Conservation (phyloP, 1,140 invertebrate genomes). For the Nilaparvata lugens region DNA sequence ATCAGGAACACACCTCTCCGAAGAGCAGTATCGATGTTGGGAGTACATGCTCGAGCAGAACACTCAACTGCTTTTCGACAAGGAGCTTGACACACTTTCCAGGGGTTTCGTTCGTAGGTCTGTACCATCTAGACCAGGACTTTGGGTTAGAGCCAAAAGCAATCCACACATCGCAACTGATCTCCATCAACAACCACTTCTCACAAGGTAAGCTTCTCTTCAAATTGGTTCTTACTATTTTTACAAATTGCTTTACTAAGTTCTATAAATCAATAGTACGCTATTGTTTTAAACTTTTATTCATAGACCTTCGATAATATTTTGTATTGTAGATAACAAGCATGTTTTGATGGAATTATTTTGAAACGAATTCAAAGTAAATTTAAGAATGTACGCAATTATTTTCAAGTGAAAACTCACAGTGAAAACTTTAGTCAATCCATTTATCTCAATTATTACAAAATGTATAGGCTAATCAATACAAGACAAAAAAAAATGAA, state of each 20-base stretch:
- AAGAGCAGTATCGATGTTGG: conserved; percentile 86
- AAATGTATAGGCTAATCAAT: too few species aligned
- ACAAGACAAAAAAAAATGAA: too few species aligned
- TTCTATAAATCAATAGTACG: too few species aligned
- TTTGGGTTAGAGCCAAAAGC: conserved; percentile 25
- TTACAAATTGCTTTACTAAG: neutral
- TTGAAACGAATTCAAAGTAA: too few species aligned
- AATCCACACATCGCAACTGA: conserved; percentile 21
- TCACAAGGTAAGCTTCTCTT: conserved; percentile 18
- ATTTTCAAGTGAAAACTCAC: too few species aligned
- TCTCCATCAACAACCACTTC: conserved; percentile 13
- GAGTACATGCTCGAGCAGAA: conserved; percentile 89
- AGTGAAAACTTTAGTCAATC: too few species aligned
- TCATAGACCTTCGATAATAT: too few species aligned
- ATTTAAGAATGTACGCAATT: too few species aligned
- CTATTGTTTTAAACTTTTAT: too few species aligned
- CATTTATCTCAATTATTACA: too few species aligned
- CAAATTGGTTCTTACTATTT: neutral
- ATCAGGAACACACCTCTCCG: conserved; percentile 45
- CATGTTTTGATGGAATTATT: too few species aligned
- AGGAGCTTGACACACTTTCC: conserved; percentile 72
- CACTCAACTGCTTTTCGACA: conserved; percentile 77
- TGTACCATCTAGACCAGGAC: conserved; percentile 19
- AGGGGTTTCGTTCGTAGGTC: conserved; percentile 42
- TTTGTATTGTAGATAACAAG: too few species aligned